Conservation (phyloP, 2,797 vertebrate species). For the Anisognathus igniventris region DNA sequence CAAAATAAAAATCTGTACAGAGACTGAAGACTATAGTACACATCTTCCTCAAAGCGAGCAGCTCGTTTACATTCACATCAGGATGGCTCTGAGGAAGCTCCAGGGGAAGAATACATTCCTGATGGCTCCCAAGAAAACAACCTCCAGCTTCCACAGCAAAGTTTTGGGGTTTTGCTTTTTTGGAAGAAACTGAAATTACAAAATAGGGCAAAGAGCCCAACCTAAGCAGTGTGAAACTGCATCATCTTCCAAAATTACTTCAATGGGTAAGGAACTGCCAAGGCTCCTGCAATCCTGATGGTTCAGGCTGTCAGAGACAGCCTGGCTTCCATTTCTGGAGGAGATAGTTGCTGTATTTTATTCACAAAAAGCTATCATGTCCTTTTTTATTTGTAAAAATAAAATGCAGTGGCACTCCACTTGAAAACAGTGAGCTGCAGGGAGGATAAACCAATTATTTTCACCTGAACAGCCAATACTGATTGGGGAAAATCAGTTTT, state of each 20-base stretch:
- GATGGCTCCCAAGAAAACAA: neutral
- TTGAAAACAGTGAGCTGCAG: constrained; percentile 1
- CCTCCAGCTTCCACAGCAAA: neutral
- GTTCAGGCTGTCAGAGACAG: neutral
- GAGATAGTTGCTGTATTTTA: neutral
- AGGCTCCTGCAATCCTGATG: neutral
- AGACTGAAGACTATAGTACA: neutral
- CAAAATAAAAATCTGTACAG: constrained; percentile 32
- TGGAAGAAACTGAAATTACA: neutral
- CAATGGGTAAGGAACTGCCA: neutral
- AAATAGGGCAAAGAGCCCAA: neutral
- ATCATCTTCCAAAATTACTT: neutral
- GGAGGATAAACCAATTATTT: neutral
- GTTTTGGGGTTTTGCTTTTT: neutral
- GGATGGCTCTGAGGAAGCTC: constrained; percentile 42
- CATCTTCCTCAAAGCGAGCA: constrained; percentile 28
- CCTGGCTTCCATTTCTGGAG: neutral
- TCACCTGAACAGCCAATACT: neutral
- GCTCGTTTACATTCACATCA: constrained; percentile 50
- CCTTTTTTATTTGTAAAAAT: neutral
- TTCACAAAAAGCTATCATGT: neutral
- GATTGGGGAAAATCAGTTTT: neutral
- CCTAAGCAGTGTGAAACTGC: neutral
- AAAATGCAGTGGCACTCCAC: neutral
- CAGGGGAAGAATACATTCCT: neutral